Conservation (phyloP, 2,113 vertebrate genomes). For the Tautogolabrus adspersus region DNA sequence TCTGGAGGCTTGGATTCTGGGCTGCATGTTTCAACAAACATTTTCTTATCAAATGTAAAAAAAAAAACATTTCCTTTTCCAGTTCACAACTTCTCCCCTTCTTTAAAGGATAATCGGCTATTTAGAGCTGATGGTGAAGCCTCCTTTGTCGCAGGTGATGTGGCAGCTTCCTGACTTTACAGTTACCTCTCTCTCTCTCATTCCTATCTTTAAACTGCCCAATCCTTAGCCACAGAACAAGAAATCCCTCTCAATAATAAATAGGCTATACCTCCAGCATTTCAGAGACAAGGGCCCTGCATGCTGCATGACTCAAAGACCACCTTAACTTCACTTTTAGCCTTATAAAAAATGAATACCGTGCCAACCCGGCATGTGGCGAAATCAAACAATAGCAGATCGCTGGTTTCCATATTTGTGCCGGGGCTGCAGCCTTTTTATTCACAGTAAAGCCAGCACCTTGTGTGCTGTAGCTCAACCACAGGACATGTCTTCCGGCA, state of each 20-base stretch:
- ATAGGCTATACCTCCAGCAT: constrained; percentile 64
- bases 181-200: constrained; percentile 3
- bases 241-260: constrained; percentile 75
- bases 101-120: constrained; percentile 11
- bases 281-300: constrained; percentile 54
- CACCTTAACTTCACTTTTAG: constrained; percentile 67
- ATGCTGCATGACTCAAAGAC: constrained; percentile 55
- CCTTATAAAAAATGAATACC: constrained; percentile 1
- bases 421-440: constrained; percentile 35
- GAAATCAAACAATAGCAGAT: constrained; percentile 43
- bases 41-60: constrained; percentile 24
- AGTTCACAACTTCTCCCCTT: constrained; percentile 11
- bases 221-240: constrained; percentile 65
- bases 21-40: constrained; percentile 38
- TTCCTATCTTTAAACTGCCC: constrained; percentile 63
- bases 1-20: constrained; percentile 14
- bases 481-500: constrained; percentile 75
- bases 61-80: constrained; percentile 1
- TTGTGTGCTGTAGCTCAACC: constrained; percentile 55
- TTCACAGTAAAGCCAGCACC: constrained; percentile 25
- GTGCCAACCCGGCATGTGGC: constrained; percentile 32
- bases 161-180: constrained; percentile 38
- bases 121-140: constrained; percentile 4
- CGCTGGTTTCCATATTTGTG: constrained; percentile 12
- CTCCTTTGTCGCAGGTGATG: constrained; percentile 50